Conservation (phyloP, 2,113 vertebrate genomes). For the Triplophysa dalaica region DNA sequence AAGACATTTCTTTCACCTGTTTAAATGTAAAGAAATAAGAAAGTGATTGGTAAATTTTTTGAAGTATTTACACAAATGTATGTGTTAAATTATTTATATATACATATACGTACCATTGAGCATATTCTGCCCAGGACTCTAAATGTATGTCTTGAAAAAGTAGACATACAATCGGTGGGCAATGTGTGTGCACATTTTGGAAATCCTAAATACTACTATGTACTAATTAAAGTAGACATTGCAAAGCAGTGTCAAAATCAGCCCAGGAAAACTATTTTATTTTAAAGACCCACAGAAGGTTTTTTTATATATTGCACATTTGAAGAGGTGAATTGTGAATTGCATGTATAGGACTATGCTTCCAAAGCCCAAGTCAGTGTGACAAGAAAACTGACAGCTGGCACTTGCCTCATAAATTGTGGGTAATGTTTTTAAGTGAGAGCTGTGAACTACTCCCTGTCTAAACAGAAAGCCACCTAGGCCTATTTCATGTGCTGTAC, state of each 20-base stretch:
- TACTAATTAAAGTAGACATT: not conserved
- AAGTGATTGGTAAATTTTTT: too few relatives aligned
- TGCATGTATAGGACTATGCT: conserved; percentile 50
- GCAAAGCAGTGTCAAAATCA: conserved; percentile 40
- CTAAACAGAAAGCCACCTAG: conserved; percentile 32
- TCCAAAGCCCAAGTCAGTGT: conserved; percentile 67
- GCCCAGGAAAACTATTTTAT: conserved; percentile 69
- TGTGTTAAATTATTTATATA: too few relatives aligned
- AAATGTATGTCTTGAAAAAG: not conserved
- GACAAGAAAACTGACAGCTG: conserved; percentile 67
- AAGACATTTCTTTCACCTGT: too few relatives aligned
- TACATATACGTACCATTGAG: too few relatives aligned
- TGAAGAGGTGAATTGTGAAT: conserved; percentile 59
- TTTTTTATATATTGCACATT: conserved; percentile 63
- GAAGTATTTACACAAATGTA: too few relatives aligned
- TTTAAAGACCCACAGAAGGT: conserved; percentile 58
- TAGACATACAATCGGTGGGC: not conserved
- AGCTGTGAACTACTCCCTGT: conserved; percentile 58
- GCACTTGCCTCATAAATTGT: conserved; percentile 59
- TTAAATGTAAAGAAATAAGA: too few relatives aligned
- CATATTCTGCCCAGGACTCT: too few relatives aligned
- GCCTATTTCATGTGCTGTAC: conserved; percentile 14
- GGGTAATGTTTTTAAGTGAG: conserved; percentile 2
- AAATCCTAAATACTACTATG: not conserved
- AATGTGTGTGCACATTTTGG: not conserved